Evolutionary conservation across 2,113 vertebrate species (phyloP).

Genomic region (Rhinichthys klamathensis): DNA sequence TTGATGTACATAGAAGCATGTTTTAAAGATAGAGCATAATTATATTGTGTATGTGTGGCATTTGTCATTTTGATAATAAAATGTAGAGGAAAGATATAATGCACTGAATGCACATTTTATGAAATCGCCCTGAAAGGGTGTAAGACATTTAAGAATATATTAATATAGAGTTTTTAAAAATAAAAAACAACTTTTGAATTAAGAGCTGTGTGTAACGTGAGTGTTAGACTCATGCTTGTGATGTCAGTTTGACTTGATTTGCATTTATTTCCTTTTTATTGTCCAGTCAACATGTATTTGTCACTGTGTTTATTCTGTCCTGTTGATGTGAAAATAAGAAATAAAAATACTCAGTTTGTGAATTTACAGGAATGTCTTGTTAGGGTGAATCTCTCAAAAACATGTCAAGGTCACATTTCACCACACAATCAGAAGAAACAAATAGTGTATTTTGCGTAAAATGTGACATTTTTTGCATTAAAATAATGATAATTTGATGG

Average conservation of each 20-base stretch:
- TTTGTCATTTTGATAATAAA: constrained; percentile 81
- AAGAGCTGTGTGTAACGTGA: constrained; percentile 48
- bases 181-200: constrained; percentile 42
- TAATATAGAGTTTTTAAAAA: constrained; percentile 56
- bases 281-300: constrained; percentile 31
- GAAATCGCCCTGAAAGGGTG: constrained; percentile 66
- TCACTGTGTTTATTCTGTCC: constrained; percentile 31
- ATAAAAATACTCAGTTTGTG: constrained; percentile 17
- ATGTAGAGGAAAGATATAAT: constrained; percentile 69
- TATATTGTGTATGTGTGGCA: constrained; percentile 75
- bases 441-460: not conserved
- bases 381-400: not conserved
- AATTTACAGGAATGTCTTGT: constrained; percentile 21
- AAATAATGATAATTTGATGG: not conserved
- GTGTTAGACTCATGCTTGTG: constrained; percentile 51
- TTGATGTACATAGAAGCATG: constrained; percentile 88
- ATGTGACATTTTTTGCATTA: not conserved
- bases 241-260: constrained; percentile 51
- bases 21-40: constrained; percentile 76
- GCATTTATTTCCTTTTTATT: constrained; percentile 31
- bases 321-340: not conserved
- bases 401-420: not conserved
- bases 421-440: not conserved
- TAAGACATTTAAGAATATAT: constrained; percentile 63
- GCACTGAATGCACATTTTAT: constrained; percentile 74